Conservation (phyloP, 1,140 invertebrate genomes). For the Leucophenga varia region DNA sequence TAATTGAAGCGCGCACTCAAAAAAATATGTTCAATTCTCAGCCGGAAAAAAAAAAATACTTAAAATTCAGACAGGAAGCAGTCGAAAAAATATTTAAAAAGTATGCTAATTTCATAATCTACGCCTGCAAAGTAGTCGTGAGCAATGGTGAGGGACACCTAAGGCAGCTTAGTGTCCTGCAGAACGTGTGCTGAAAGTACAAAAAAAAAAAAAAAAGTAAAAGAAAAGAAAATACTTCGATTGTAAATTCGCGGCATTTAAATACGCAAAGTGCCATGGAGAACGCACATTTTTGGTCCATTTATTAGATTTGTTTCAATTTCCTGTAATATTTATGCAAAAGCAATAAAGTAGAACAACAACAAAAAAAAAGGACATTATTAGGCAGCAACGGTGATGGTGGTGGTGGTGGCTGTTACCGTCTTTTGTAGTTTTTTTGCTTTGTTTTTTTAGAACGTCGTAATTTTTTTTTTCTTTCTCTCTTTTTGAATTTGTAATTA, state of each 20-base stretch:
- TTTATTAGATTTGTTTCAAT: constrained; percentile 54
- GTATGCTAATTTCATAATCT: constrained; percentile 49
- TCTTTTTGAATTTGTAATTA: constrained; percentile 45
- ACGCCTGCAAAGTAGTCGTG: no score
- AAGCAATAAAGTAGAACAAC: no score
- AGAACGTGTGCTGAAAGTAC: constrained; percentile 14
- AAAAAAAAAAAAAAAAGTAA: constrained; percentile 21
- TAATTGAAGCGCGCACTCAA: constrained; percentile 37
- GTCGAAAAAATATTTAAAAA: constrained; percentile 43
- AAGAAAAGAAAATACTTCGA: no score
- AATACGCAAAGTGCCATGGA: constrained; percentile 22
- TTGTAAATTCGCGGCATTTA: constrained; percentile 39
- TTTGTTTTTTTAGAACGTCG: constrained; percentile 29
- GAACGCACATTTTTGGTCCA: constrained; percentile 52
- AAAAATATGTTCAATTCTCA: background rate
- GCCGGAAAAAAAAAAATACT: constrained; percentile 29
- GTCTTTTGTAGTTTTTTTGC: no score
- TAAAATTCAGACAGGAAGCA: constrained; percentile 47
- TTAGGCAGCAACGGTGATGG: background rate
- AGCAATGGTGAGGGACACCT: no score
- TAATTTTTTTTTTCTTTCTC: constrained; percentile 27
- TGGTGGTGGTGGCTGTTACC: no score
- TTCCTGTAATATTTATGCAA: constrained; percentile 20
- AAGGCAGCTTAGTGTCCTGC: constrained; percentile 22
- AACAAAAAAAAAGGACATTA: no score